Evolutionary conservation across 2,888 invertebrate genomes (phyloP).

Genomic region (Anagyrus pseudococci): DNA sequence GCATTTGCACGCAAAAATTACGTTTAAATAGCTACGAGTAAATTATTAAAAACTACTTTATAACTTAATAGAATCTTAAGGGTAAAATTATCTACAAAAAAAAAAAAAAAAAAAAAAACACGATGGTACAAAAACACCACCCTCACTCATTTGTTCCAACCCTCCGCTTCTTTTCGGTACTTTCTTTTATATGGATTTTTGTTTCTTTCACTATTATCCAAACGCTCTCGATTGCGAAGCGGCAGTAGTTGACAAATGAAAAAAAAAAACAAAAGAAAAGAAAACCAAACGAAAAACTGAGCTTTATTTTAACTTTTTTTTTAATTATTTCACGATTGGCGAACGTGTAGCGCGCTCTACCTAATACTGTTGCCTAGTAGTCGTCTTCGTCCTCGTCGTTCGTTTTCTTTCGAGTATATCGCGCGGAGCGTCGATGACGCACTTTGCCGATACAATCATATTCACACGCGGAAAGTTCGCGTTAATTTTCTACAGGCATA

Average conservation of each 20-base stretch:
- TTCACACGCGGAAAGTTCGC: background rate
- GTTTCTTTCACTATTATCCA: background rate
- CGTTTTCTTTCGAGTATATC: constrained; percentile 17
- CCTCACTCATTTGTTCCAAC: constrained; percentile 42
- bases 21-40: constrained; percentile 54
- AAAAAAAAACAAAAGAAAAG: constrained; percentile 40
- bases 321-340: constrained; percentile 43
- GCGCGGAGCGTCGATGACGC: too few species aligned
- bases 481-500: background rate
- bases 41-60: constrained; percentile 44
- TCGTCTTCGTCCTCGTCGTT: constrained; percentile 37
- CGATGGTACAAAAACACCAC: constrained; percentile 44
- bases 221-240: constrained; percentile 35
- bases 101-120: too few species aligned
- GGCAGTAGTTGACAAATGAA: constrained; percentile 44
- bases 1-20: constrained; percentile 38
- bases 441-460: background rate
- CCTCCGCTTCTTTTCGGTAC: too few species aligned
- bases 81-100: constrained; percentile 55
- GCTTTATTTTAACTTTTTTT: constrained; percentile 24
- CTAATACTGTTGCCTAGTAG: constrained; percentile 58
- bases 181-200: too few species aligned
- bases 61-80: constrained; percentile 51
- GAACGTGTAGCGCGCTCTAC: constrained; percentile 52
- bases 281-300: too few species aligned